Conservation (phyloP, 1,140 invertebrate genomes). For the Solenopsis invicta region DNA sequence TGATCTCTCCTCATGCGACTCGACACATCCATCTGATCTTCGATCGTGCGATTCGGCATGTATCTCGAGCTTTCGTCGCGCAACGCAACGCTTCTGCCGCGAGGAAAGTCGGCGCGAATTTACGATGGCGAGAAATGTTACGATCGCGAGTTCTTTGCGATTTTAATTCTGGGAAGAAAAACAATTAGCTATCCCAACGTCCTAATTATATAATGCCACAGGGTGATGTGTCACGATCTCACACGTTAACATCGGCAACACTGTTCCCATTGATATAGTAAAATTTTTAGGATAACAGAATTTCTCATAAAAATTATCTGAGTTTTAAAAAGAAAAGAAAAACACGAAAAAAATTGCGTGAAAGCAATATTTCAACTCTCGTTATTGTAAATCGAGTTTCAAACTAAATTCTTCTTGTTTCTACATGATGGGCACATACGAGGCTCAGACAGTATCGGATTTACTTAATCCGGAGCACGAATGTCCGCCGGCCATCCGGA, state of each 20-base stretch:
- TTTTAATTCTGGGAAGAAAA: background rate
- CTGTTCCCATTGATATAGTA: background rate
- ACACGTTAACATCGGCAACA: background rate
- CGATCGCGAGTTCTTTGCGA: background rate
- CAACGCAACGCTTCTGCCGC: background rate
- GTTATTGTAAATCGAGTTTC: background rate
- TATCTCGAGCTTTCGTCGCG: background rate
- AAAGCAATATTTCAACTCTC: background rate
- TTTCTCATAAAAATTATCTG: background rate
- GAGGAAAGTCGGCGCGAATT: background rate
- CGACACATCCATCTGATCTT: background rate
- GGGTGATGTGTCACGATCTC: background rate
- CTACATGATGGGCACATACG: background rate
- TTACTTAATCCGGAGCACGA: conserved; percentile 49
- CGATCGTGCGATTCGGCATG: conserved; percentile 14
- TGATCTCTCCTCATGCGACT: conserved; percentile 43
- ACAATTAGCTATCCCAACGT: background rate
- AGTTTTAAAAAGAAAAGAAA: background rate
- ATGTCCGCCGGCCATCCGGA: background rate
- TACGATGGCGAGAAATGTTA: background rate
- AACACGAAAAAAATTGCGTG: background rate
- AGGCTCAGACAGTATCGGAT: conserved; percentile 30
- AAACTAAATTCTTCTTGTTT: conserved; percentile 6
- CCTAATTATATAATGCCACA: background rate
- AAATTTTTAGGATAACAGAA: background rate